Percentiles rank a stretch among this genome's conserved stretches.
phyloP scores from a whole-genome alignment of 2,113 vertebrate genomes.

The Eidolon helvum region DNA sequence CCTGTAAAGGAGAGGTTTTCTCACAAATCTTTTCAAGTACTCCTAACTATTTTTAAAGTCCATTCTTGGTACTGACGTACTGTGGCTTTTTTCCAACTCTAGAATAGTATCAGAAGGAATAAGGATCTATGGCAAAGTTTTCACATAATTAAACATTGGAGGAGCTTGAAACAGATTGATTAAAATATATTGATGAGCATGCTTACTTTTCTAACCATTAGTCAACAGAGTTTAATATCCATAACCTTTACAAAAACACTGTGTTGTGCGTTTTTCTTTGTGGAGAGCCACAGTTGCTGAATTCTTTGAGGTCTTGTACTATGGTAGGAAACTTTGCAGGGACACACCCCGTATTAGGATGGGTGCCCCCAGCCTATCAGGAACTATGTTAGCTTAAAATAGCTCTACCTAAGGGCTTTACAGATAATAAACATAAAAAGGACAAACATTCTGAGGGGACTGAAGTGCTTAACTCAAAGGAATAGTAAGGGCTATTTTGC shows the following conservation, averaged over 20 bases:
- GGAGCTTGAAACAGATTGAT: slow-evolving; percentile 21
- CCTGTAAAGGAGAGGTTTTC: not conserved
- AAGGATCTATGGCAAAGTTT: not conserved
- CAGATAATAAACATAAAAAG: slow-evolving; percentile 14
- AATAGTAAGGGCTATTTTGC: not conserved
- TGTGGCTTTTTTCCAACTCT: slow-evolving; percentile 14
- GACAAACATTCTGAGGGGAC: not conserved
- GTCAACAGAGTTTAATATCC: not conserved
- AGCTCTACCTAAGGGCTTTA: not conserved
- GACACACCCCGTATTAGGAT: not conserved
- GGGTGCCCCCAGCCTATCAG: not conserved
- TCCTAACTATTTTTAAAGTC: not conserved
- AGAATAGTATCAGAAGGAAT: not conserved
- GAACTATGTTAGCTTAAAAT: slow-evolving; percentile 44
- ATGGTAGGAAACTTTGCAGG: not conserved
- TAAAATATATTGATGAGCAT: slow-evolving; percentile 14
- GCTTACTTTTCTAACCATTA: slow-evolving; percentile 1
- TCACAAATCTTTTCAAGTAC: not conserved
- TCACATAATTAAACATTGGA: slow-evolving; percentile 41
- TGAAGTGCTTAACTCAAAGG: not conserved
- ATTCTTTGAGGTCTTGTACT: not conserved
- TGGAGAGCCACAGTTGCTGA: not conserved
- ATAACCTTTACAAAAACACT: not conserved
- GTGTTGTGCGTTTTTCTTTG: not conserved
- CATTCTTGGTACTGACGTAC: slow-evolving; percentile 1